These are phyloP conservation scores for Drosophila subpulchrella DNA, from an alignment of 1,140 invertebrate genomes.

Conservation along the genomic window DNA sequence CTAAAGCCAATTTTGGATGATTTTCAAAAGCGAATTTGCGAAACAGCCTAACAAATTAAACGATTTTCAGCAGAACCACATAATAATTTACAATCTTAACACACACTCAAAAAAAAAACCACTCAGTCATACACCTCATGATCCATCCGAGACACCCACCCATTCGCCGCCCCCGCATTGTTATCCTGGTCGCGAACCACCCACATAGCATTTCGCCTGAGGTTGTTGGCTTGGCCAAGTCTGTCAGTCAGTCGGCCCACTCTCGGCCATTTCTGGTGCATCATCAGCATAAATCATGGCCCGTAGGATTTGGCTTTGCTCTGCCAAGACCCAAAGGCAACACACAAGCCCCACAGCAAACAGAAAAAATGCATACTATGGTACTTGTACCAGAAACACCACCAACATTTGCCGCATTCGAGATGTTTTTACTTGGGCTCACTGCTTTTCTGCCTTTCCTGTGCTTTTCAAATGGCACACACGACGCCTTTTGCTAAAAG, in stretches of 20 bases:
- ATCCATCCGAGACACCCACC: conserved; percentile 62
- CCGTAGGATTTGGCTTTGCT: conserved; percentile 54
- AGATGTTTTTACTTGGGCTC: conserved; percentile 36
- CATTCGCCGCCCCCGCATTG: conserved; percentile 22
- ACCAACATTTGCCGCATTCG: conserved; percentile 6
- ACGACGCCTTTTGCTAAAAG: conserved; percentile 78
- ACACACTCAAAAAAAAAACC: conserved; percentile 2
- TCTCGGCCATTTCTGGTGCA: conserved; percentile 46
- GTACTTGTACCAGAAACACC: conserved; percentile 15
- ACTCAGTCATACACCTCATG: conserved; percentile 43
- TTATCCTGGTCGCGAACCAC: conserved; percentile 57
- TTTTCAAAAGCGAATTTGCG: conserved; percentile 40
- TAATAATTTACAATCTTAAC: conserved; percentile 1
- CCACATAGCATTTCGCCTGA: conserved; percentile 23
- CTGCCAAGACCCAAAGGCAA: conserved; percentile 48
- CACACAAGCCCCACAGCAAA: conserved; percentile 6
- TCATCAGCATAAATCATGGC: conserved; percentile 81
- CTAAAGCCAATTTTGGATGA: conserved; percentile 28
- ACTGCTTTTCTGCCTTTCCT: conserved; percentile 43
- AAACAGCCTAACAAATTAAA: conserved; percentile 81
- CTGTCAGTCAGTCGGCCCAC: conserved; percentile 41
- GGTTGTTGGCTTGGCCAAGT: conserved; percentile 20
- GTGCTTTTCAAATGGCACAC: conserved; percentile 61
- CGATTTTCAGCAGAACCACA: conserved; percentile 43
- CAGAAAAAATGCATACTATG: conserved; percentile 4